Base-by-base conservation (phyloP, 1,140 invertebrate genomes). In the Matsumurasca onukii region DNA sequence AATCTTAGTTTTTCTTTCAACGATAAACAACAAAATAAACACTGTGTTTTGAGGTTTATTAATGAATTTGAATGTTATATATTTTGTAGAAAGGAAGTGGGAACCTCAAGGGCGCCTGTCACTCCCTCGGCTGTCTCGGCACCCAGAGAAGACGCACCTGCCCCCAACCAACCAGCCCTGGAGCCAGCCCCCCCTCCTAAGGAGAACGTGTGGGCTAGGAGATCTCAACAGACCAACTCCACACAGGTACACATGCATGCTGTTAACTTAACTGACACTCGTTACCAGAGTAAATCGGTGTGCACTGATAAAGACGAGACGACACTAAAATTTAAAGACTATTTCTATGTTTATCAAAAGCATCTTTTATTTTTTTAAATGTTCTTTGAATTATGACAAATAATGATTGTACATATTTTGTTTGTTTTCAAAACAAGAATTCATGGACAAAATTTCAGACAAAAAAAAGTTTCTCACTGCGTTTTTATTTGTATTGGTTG, bases 111-210 rank as follows among this genome's bases (percentile, higher is more conserved):
- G n/a, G n/a, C n/a, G 34, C 5, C 34, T 39, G 34, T 9, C 34
- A 39, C 5, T 17, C 34, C 34, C 34, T 39, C 34, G 34, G 34
- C 5, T 39, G 49, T 31, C 52, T 31, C 17, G 52, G 17, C 25
- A 3, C 2, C 55, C 9, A 22, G 25, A 1, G 55, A 59, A 3
- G 55, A 59, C 15, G 55, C 55, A 29, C 27, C 30, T 9, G 55
- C 49, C 20, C 13, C 51, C 48, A 29, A 22, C 29, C 31, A 61
- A 55, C 34, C 57, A 24, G n/a, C 39, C 29, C 30, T 75, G 49
- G 73, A 75, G 67, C 73, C 73, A 22, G 73, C 74, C 45, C 72
- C 68, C 24, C 71, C 70, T 49, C 74, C 74, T 22, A 72, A 73
- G 49, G 72, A 74, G 66, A 76, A 77, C 67, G 70, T 67, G 9